Evolutionary conservation across 2,113 vertebrate genomes (phyloP).

Genomic region (Balaeniceps rex): DNA sequence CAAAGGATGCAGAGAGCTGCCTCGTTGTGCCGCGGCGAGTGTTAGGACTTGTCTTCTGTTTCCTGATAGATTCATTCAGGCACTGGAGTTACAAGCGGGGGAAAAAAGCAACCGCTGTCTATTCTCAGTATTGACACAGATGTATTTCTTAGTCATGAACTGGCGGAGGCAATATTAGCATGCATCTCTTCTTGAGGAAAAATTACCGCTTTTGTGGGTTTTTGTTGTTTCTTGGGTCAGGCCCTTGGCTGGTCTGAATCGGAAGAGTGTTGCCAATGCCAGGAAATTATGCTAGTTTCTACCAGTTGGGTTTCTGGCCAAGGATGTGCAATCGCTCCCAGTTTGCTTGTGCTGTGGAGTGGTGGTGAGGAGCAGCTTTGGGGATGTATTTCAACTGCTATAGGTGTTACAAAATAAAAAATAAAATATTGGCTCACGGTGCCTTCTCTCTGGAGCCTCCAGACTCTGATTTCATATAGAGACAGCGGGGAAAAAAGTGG

Average conservation of each 20-base stretch:
- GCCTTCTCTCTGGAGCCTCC: not conserved
- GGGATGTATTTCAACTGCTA: not conserved
- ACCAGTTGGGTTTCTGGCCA: not conserved
- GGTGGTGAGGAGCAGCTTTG: not conserved
- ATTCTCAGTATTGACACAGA: not conserved
- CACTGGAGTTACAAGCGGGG: not conserved
- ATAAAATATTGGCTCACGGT: too few relatives aligned
- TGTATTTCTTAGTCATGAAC: not conserved
- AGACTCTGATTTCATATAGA: not conserved
- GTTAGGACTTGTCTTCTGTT: not conserved
- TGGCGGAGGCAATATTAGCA: not conserved
- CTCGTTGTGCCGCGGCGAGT: fast-evolving
- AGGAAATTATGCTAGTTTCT: not conserved
- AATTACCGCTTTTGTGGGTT: not conserved
- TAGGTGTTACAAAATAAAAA: not conserved
- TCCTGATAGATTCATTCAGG: not conserved
- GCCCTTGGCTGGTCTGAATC: not conserved
- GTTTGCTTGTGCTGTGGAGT: not conserved
- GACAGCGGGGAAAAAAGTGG: not conserved
- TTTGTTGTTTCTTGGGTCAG: not conserved
- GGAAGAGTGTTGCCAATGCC: not conserved
- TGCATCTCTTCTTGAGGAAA: not conserved
- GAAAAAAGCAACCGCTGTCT: not conserved
- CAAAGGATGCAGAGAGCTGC: not conserved
- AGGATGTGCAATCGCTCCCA: not conserved